phyloP scores from a whole-genome alignment of 1,140 invertebrate genomes.

The Drosophila burlai region DNA sequence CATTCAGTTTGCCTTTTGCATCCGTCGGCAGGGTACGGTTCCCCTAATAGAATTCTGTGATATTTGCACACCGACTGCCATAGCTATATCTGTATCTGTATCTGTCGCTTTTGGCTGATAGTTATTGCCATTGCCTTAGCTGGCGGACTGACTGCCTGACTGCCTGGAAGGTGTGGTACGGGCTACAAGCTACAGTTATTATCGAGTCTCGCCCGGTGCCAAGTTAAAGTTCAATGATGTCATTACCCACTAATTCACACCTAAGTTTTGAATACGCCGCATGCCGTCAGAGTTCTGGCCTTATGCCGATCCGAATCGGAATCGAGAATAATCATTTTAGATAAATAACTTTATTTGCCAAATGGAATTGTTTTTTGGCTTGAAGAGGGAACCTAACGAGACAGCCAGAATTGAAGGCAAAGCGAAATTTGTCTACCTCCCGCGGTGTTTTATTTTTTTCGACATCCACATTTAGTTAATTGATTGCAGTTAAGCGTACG shows the following conservation, averaged over 20 bases:
- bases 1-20: slow-evolving; percentile 62
- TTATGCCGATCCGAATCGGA: slow-evolving; percentile 49
- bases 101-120: slow-evolving; percentile 21
- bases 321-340: slow-evolving; percentile 64
- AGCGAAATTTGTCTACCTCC: slow-evolving; percentile 65
- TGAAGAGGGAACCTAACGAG: slow-evolving; percentile 54
- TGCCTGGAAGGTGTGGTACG: slow-evolving; percentile 66
- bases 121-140: slow-evolving; percentile 52
- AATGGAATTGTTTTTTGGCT: slow-evolving; percentile 53
- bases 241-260: slow-evolving; percentile 82
- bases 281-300: slow-evolving; percentile 37
- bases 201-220: slow-evolving; percentile 56
- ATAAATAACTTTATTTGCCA: slow-evolving; percentile 80
- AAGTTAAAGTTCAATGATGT: slow-evolving; percentile 83
- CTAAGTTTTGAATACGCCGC: slow-evolving; percentile 72
- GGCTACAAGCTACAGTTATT: slow-evolving; percentile 74
- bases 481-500: slow-evolving; percentile 60
- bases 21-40: slow-evolving; percentile 24
- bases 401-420: slow-evolving; percentile 47
- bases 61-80: slow-evolving; percentile 62
- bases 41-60: slow-evolving; percentile 68
- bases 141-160: not conserved
- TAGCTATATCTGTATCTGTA: slow-evolving; percentile 34
- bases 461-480: slow-evolving; percentile 70
- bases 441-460: slow-evolving; percentile 38